Conservation (phyloP, 2,113 vertebrate species). For the Polypterus senegalus region DNA sequence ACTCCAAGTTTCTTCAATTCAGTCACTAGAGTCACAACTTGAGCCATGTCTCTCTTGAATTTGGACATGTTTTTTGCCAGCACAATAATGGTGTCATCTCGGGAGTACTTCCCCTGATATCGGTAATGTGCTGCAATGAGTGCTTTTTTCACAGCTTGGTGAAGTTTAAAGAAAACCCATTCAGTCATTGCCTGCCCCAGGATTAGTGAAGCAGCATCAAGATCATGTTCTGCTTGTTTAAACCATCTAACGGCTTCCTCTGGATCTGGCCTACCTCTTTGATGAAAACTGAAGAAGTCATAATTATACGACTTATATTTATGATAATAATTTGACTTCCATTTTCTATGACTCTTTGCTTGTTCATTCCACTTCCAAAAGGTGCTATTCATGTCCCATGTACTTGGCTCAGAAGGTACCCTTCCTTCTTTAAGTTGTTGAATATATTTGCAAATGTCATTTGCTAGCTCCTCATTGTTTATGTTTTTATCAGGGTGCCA, state of each 20-base stretch:
- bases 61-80: constrained; percentile 31
- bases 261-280: constrained; percentile 27
- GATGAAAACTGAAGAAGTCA: constrained; percentile 43
- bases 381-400: neutral
- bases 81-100: constrained; percentile 24
- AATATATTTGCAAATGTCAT: constrained; percentile 48
- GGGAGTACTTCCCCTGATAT: constrained; percentile 23
- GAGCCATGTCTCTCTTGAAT: constrained; percentile 26
- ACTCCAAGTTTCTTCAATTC: constrained; percentile 37
- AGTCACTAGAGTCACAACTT: constrained; percentile 29
- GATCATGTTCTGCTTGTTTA: constrained; percentile 54
- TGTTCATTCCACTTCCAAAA: neutral
- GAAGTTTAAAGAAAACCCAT: constrained; percentile 61
- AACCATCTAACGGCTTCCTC: constrained; percentile 53
- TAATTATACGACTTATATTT: constrained; percentile 19
- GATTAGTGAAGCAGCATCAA: constrained; percentile 40
- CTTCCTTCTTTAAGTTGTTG: constrained; percentile 37
- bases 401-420: constrained; percentile 3
- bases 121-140: constrained; percentile 46
- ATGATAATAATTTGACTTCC: constrained; percentile 28
- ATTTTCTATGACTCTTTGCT: constrained; percentile 27
- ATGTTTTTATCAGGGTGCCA: constrained; percentile 66
- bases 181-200: constrained; percentile 33
- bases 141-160: constrained; percentile 58
- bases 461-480: constrained; percentile 29